Percentiles rank a stretch among this genome's conserved stretches.
phyloP scores from a whole-genome alignment of 2,888 invertebrate genomes.

The Cecidostiba fungosa region DNA sequence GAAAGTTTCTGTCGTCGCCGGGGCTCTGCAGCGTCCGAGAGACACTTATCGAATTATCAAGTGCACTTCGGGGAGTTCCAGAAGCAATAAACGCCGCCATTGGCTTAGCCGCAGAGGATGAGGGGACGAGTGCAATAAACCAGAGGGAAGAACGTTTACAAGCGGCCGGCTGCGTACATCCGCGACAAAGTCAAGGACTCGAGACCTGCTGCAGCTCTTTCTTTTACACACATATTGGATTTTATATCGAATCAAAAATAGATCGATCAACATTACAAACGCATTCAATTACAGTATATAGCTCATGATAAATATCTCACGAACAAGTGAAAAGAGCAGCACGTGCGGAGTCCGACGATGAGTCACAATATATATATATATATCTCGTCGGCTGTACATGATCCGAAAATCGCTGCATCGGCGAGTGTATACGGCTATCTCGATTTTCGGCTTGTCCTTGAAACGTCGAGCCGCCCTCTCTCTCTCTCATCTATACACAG shows the following conservation, averaged over 20 bases:
- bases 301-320: too few relatives aligned
- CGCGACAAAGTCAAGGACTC: slow-evolving; percentile 35
- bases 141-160: slow-evolving; percentile 39
- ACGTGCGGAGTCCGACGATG: neutral
- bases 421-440: slow-evolving; percentile 19
- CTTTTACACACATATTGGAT: neutral
- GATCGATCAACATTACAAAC: too few relatives aligned
- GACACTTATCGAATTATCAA: slow-evolving; percentile 60
- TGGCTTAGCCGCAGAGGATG: neutral
- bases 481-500: neutral
- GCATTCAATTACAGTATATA: too few relatives aligned
- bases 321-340: too few relatives aligned
- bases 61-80: slow-evolving; percentile 58
- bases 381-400: neutral
- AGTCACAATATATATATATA: too few relatives aligned
- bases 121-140: slow-evolving; percentile 56
- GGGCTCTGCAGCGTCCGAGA: neutral
- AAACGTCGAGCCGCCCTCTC: slow-evolving; percentile 38
- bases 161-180: neutral
- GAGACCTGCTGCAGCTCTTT: neutral
- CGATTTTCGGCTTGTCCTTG: slow-evolving; percentile 49
- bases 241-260: neutral
- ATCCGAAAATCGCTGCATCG: slow-evolving; percentile 33
- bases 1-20: slow-evolving; percentile 24
- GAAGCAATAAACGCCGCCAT: slow-evolving; percentile 66